Evolutionary conservation across 1,140 invertebrate genomes (phyloP).

Genomic region (Drosophila bipectinata): DNA sequence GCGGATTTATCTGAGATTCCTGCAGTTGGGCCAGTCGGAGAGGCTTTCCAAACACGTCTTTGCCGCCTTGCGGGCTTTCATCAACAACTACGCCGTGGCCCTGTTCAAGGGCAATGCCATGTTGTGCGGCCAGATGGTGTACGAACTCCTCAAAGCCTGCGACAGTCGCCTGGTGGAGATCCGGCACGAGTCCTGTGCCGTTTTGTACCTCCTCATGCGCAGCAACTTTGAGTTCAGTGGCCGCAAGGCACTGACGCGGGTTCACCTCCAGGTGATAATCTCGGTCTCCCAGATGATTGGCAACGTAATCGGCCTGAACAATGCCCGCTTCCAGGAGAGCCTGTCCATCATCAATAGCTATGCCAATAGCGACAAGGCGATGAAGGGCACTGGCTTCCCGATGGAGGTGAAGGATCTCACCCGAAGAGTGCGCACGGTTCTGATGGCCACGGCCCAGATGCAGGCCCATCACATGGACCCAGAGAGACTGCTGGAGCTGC

Average conservation of each 20-base stretch:
- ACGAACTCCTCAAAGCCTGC: conserved; percentile 91
- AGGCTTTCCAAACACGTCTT: conserved; percentile 95
- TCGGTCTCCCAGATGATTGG: conserved; percentile 96
- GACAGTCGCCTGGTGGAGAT: conserved; percentile 91
- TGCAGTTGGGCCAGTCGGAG: conserved; percentile 96
- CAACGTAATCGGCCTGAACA: conserved; percentile 93
- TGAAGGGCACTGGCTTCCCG: conserved; percentile 95
- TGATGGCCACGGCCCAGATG: conserved; percentile 97
- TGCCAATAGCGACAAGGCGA: conserved; percentile 95
- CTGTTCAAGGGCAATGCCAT: conserved; percentile 93
- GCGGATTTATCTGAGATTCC: conserved; percentile 92
- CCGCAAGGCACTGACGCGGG: conserved; percentile 92
- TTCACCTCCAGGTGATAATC: conserved; percentile 95
- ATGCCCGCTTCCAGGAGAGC: conserved; percentile 95
- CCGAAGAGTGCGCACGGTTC: conserved; percentile 94
- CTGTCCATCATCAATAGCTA: conserved; percentile 96
- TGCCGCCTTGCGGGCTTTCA: conserved; percentile 94
- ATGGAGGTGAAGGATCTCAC: conserved; percentile 96
- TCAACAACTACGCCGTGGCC: conserved; percentile 94
- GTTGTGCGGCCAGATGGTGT: conserved; percentile 93
- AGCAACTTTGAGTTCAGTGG: conserved; percentile 96
- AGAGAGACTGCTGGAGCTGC: conserved; percentile 95
- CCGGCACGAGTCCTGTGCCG: conserved; percentile 94
- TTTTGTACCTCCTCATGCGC: conserved; percentile 95
- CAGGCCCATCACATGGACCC: conserved; percentile 95